Evolutionary conservation across 2,797 vertebrate species (phyloP), one percentile per base, ranked within the genome.

Genomic region (Monodelphis domestica): DNA sequence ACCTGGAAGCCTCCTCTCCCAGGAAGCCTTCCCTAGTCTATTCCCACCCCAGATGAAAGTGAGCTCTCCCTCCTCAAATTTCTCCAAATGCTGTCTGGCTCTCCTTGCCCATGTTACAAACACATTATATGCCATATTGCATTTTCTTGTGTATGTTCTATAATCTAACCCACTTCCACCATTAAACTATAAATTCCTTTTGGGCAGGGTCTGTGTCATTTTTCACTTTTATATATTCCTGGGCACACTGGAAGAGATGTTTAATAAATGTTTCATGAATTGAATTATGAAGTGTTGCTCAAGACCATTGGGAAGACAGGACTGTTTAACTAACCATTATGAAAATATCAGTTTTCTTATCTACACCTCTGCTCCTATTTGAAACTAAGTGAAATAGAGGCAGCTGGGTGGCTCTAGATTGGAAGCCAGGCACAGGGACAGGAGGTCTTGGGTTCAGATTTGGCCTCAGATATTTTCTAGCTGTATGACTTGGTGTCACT

Each of bases 331-430:
- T 56, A 87, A n/a, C 84, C 54, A 92, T 54, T 63, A 63, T 59
- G 24, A 54, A 88, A 95, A 53, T 52, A n/a, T 2, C 56, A 88
- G 91, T 56, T 1, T 59, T 52, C 90, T n/a, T 57, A n/a, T 94
- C 52, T 78, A 59, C 55, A 21, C 84, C 33, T 26, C 92, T 50
- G 7, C 87, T 50, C 50, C 90, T 91, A 87, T 90, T 38, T 94
- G 89, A 45, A 56, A 50, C 57, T 63, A 91, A 95, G 92, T 87
- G 54, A 95, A 54, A 55, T 50, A n/a, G n/a, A n/a, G n/a, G n/a
- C n/a, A n/a, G n/a, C n/a, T n/a, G n/a, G n/a, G n/a, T n/a, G n/a
- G n/a, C n/a, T n/a, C n/a, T n/a, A n/a, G n/a, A n/a, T n/a, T n/a
- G n/a, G n/a, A n/a, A n/a, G n/a, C n/a, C n/a, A n/a, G n/a, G n/a